Percentiles rank a stretch among this genome's conserved stretches.
These are phyloP conservation scores for Argyra leucocephala DNA, from an alignment of 2,888 invertebrate genomes.

Conservation along the genomic window DNA sequence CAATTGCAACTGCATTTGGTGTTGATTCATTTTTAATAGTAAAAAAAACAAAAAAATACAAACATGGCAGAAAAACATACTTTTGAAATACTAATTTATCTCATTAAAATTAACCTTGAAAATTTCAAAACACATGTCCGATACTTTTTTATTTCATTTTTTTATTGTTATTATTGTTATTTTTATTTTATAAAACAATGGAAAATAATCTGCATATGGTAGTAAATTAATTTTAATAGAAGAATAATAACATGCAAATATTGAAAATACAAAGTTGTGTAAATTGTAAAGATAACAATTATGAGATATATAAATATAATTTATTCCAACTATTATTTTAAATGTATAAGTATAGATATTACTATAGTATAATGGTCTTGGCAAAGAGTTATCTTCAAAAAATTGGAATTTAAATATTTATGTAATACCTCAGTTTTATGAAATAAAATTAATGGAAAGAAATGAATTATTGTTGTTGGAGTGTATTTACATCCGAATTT, in stretches of 20 bases:
- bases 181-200: neutral
- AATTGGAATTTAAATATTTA: no score
- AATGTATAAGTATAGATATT: no score
- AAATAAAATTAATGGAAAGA: no score
- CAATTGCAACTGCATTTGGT: neutral
- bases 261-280: no score
- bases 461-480: no score
- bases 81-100: conserved; percentile 2
- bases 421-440: no score
- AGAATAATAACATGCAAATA: neutral
- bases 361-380: no score
- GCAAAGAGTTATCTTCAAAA: no score
- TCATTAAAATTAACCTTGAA: neutral
- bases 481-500: no score
- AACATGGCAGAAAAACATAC: neutral
- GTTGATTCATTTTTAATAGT: neutral
- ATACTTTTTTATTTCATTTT: neutral
- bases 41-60: neutral
- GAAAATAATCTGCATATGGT: neutral
- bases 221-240: neutral
- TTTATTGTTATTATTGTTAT: neutral
- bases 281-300: no score
- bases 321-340: no score
- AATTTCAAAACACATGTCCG: neutral
- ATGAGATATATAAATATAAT: no score